These are phyloP conservation scores for Poecile atricapillus DNA, from an alignment of 2,113 vertebrate genomes.

Conservation along the genomic window DNA sequence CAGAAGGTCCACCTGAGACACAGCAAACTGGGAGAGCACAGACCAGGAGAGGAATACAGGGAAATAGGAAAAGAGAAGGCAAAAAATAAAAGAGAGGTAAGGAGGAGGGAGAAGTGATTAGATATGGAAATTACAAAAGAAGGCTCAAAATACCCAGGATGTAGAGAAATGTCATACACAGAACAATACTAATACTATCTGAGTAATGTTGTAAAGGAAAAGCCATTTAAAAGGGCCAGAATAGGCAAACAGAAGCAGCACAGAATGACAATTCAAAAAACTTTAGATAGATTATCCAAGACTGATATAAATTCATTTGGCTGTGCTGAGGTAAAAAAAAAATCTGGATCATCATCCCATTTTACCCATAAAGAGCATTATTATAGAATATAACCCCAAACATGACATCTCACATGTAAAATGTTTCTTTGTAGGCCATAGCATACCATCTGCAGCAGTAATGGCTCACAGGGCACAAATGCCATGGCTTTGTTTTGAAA, in stretches of 20 bases:
- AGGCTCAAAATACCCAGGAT: neutral
- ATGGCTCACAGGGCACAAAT: neutral
- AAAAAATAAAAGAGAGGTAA: neutral
- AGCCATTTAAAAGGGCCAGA: neutral
- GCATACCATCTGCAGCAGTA: neutral
- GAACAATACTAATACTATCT: neutral
- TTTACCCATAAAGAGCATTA: neutral
- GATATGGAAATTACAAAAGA: neutral
- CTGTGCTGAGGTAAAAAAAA: neutral
- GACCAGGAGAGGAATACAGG: neutral
- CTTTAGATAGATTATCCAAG: neutral
- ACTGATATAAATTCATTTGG: neutral
- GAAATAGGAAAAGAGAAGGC: neutral
- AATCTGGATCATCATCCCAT: neutral
- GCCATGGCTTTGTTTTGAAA: neutral
- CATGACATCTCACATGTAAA: neutral
- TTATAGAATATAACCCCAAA: neutral
- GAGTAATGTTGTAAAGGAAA: neutral
- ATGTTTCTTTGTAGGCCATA: neutral
- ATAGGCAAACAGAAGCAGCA: neutral
- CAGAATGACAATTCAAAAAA: neutral
- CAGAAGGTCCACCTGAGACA: neutral
- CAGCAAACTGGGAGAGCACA: neutral
- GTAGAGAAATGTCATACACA: neutral
- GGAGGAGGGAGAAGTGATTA: neutral